Base-by-base conservation (phyloP, 2,113 vertebrate species). In the Rynchops niger region DNA sequence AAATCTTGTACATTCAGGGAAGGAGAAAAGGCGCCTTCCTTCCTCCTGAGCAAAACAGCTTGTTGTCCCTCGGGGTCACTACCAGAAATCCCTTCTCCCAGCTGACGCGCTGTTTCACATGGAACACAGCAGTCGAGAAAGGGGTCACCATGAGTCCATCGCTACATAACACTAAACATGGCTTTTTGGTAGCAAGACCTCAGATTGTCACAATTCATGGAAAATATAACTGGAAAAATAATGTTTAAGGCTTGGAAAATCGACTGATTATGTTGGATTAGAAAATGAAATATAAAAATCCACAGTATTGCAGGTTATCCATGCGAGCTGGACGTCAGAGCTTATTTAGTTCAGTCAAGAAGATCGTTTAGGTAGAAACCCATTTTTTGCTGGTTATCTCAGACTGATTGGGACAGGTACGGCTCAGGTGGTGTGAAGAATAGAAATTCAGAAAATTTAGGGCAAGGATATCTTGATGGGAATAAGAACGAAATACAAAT, bases 91-190 rank as follows among this genome's bases (percentile, higher is more conserved):
- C 66, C 29, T 65, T 71, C 77, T 80, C 22, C 42, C 36, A 50
- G 8, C 9, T 29, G 23, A 89, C 18, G 47, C 20, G 4, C 18
- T 84, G 66, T 61, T 83, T 80, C 26, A 61, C 50, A 42, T 15
- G 22, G 56, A 90, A 71, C 12, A 47, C 58, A 56, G 32, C 0
- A 0, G 25, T 52, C 1, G 1, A 61, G 52, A 83, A 67, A 80
- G 6, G 22, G 36, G 21, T 45, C 80, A 43, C 9, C 40, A 23
- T 0, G 5, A 61, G 36, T 50, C 27, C 0, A 1, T 34, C 45
- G 29, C 29, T n/a, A 45, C 11, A 2, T 21, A 40, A 66, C 6
- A 27, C 69, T 29, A 74, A 82, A 61, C 12, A 36, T 7, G 6
- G 17, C 4, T 32, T 89, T 82, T 32, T 29, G 12, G 36, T 23